Percentiles rank a stretch among this genome's conserved stretches.
phyloP scores from a whole-genome alignment of 2,797 vertebrate genomes.

The Bovichtus diacanthus region DNA sequence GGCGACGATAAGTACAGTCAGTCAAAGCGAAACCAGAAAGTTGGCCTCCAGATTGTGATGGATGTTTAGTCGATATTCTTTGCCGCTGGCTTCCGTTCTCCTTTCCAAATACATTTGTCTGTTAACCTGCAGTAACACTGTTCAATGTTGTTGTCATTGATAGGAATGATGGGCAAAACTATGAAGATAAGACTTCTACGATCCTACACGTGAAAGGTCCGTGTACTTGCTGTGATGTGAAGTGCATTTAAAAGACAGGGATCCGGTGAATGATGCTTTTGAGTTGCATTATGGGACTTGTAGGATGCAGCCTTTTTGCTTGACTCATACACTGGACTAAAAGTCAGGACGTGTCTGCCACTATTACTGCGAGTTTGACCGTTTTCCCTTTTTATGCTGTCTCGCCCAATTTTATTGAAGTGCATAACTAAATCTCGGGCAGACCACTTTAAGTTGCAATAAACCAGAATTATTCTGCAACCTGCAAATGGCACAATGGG shows the following conservation, averaged over 20 bases:
- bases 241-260: neutral
- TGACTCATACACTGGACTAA: neutral
- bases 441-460: conserved; percentile 26
- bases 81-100: neutral
- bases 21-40: neutral
- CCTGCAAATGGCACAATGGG: conserved; percentile 14
- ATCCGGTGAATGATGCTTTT: neutral
- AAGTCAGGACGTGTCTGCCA: neutral
- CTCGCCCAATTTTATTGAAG: conserved; percentile 8
- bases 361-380: neutral
- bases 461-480: conserved; percentile 28
- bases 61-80: neutral
- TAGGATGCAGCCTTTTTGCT: neutral
- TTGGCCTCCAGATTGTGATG: neutral
- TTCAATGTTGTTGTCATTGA: neutral
- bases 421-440: conserved; percentile 2
- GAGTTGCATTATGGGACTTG: neutral
- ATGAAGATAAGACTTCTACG: neutral
- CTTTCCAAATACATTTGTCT: neutral
- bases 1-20: neutral
- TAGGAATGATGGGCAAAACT: neutral
- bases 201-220: neutral
- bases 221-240: neutral
- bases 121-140: neutral
- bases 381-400: neutral